These are phyloP conservation scores for Tyrannus savana DNA, from an alignment of 2,113 vertebrate genomes.

Conservation along the genomic window DNA sequence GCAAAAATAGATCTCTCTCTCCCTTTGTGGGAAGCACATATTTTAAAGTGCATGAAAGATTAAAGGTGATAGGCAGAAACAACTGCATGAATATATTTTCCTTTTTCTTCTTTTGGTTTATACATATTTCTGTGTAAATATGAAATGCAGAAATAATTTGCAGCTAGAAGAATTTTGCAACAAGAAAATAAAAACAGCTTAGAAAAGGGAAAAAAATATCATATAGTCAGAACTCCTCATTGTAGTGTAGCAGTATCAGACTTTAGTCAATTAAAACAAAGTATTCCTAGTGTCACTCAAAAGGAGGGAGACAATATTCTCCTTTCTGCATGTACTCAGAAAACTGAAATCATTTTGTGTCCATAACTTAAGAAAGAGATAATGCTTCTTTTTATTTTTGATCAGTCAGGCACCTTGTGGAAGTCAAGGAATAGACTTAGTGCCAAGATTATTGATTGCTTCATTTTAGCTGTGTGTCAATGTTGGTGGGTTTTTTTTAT, in stretches of 20 bases:
- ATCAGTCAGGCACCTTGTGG: neutral
- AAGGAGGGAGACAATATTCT: neutral
- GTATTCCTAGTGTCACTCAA: slow-evolving; percentile 20
- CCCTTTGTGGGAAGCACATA: slow-evolving; percentile 68
- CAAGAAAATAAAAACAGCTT: slow-evolving; percentile 10
- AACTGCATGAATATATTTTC: slow-evolving; percentile 72
- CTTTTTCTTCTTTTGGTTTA: slow-evolving; percentile 67
- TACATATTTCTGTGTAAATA: slow-evolving; percentile 57
- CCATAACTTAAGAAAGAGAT: neutral
- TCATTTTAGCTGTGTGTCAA: neutral
- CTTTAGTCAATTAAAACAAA: slow-evolving; percentile 57
- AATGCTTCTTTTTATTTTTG: neutral
- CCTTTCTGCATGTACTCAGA: neutral
- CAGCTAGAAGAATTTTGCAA: slow-evolving; percentile 49
- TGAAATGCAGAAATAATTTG: slow-evolving; percentile 50
- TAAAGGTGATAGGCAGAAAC: slow-evolving; percentile 78
- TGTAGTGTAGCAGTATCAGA: neutral
- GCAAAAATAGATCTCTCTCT: slow-evolving; percentile 77
- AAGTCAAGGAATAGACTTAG: neutral
- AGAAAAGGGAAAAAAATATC: neutral
- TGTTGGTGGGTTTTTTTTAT: neutral
- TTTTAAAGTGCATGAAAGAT: slow-evolving; percentile 76
- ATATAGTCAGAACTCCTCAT: neutral
- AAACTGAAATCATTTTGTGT: neutral
- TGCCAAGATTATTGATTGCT: neutral